These are phyloP conservation scores for Grammomys surdaster DNA, from an alignment of 2,113 vertebrate genomes.

Conservation along the genomic window DNA sequence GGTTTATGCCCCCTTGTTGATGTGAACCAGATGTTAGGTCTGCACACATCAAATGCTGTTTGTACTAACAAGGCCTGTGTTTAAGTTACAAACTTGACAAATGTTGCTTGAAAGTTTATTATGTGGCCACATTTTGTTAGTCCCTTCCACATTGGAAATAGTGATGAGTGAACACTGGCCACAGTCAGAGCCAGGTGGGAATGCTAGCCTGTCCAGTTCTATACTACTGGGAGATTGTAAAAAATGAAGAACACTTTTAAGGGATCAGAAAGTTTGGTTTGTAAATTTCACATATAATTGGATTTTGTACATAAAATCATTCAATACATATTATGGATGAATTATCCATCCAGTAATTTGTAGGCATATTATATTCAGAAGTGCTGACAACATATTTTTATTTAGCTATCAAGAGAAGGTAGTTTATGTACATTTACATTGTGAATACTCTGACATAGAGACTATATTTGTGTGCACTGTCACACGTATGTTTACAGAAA, in stretches of 20 bases:
- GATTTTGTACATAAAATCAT: neutral
- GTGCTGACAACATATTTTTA: neutral
- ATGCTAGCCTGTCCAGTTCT: neutral
- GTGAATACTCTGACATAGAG: neutral
- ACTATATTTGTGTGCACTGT: neutral
- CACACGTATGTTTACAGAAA: slow-evolving; percentile 45
- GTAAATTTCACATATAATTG: slow-evolving; percentile 23
- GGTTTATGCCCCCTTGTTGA: neutral
- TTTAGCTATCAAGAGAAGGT: slow-evolving; percentile 40
- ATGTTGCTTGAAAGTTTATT: slow-evolving; percentile 28
- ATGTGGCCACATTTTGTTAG: slow-evolving; percentile 45
- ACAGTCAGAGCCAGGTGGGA: neutral
- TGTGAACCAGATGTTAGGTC: neutral
- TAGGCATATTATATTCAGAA: slow-evolving; percentile 48
- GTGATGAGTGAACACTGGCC: neutral
- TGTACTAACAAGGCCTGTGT: neutral
- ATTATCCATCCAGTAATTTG: neutral
- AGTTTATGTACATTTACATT: neutral
- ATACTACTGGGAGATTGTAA: neutral
- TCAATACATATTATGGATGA: neutral
- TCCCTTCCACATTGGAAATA: neutral
- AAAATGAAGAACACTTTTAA: slow-evolving; percentile 1
- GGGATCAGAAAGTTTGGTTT: neutral
- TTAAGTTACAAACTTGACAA: slow-evolving; percentile 10
- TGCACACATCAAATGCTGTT: neutral